phyloP scores from a whole-genome alignment of 2,797 vertebrate genomes.

The Alfaro cultratus region DNA sequence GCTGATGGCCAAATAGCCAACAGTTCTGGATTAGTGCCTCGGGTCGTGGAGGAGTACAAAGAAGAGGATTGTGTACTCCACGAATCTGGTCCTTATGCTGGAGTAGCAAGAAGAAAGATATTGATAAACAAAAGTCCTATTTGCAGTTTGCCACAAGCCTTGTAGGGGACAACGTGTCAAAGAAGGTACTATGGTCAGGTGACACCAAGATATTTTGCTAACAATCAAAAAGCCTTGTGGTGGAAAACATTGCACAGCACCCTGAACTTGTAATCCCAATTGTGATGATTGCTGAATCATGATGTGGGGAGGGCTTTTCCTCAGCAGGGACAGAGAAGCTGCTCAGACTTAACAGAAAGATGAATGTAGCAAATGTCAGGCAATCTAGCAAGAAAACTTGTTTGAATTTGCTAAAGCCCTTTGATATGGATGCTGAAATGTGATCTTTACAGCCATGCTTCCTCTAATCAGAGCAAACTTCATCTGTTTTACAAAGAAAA shows the following conservation, averaged over 20 bases:
- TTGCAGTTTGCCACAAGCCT: neutral
- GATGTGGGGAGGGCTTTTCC: neutral
- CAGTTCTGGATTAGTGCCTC: neutral
- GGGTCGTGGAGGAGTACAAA: neutral
- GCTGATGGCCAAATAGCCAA: neutral
- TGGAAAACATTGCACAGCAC: neutral
- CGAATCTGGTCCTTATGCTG: neutral
- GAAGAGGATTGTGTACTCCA: neutral
- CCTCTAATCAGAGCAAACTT: neutral
- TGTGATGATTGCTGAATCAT: neutral
- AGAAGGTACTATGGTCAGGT: neutral
- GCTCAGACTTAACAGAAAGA: neutral
- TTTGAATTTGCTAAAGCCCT: neutral
- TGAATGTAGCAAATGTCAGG: neutral
- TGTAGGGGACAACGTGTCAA: neutral
- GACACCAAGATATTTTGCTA: neutral
- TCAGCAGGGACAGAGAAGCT: neutral
- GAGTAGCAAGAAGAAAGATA: neutral
- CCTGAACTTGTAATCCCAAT: neutral
- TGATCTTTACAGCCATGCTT: neutral
- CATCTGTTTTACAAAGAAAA: neutral
- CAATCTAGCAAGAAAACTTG: neutral
- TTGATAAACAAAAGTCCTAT: neutral
- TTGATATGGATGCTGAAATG: neutral
- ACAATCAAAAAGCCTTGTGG: neutral